Percentiles rank a stretch among this genome's conserved stretches.
Conservation (phyloP, 2,797 vertebrate genomes). For the Lates japonicus region DNA sequence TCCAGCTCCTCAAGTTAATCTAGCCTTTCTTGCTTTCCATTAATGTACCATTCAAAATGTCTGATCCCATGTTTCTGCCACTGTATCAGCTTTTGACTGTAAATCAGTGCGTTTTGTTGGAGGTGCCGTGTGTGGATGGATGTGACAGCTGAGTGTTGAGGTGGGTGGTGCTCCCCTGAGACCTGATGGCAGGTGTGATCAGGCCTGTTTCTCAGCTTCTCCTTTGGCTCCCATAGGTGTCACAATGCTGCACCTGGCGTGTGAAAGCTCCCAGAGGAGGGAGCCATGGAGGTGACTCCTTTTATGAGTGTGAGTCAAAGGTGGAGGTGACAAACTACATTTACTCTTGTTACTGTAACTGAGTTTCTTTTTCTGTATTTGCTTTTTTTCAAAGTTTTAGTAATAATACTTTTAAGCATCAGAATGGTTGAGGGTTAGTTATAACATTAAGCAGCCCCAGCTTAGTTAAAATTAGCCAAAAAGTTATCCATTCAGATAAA, state of each 20-base stretch:
- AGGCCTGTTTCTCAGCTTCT: constrained; percentile 78
- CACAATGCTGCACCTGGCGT: constrained; percentile 79
- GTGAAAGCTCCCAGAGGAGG: constrained; percentile 69
- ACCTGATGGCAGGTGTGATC: constrained; percentile 75
- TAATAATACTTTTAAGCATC: neutral
- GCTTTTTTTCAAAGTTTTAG: neutral
- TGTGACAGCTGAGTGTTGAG: constrained; percentile 69
- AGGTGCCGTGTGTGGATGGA: constrained; percentile 52
- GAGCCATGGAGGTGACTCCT: constrained; percentile 61
- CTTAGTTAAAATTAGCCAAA: no score
- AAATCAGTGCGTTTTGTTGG: constrained; percentile 47
- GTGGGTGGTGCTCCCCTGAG: constrained; percentile 70
- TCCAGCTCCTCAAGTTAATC: constrained; percentile 23
- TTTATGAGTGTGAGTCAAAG: constrained; percentile 55
- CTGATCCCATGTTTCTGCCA: constrained; percentile 22
- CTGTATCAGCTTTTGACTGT: constrained; percentile 34
- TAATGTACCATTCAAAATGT: constrained; percentile 33
- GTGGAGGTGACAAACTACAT: constrained; percentile 52
- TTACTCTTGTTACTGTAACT: constrained; percentile 32
- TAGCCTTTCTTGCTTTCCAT: constrained; percentile 32
- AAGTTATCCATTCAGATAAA: neutral
- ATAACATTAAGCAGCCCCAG: neutral
- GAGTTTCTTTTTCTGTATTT: constrained; percentile 8
- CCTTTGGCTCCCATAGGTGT: constrained; percentile 80
- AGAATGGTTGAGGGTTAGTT: neutral